Conservation (phyloP, 2,113 vertebrate species). For the Scartelaos histophorus region DNA sequence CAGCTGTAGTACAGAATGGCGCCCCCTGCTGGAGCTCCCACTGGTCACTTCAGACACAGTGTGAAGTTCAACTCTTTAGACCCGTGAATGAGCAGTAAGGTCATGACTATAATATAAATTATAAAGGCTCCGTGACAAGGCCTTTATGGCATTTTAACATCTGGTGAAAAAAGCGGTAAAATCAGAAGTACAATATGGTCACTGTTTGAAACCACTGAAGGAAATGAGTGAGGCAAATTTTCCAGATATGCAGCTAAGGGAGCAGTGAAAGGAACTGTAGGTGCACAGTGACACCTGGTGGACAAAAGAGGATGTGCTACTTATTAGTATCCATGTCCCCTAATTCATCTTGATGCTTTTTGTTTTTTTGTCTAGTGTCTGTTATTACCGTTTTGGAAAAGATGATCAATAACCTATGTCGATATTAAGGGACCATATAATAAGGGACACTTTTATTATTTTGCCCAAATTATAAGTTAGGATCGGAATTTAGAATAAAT, state of each 20-base stretch:
- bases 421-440: too few species aligned
- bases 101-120: slow-evolving; percentile 24
- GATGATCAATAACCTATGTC: too few species aligned
- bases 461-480: too few species aligned
- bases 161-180: slow-evolving; percentile 30
- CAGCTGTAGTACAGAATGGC: slow-evolving; percentile 24
- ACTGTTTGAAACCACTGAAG: slow-evolving; percentile 25
- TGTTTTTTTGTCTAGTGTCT: too few species aligned
- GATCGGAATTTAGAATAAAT: too few species aligned
- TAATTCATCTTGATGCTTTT: neutral
- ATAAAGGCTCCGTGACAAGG: slow-evolving; percentile 22
- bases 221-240: slow-evolving; percentile 68
- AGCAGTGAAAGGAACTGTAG: neutral
- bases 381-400: too few species aligned
- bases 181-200: slow-evolving; percentile 17
- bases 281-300: slow-evolving; percentile 56
- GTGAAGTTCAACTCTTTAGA: slow-evolving; percentile 17
- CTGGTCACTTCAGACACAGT: slow-evolving; percentile 19
- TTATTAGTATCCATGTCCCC: neutral
- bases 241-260: slow-evolving; percentile 48
- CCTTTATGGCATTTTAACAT: slow-evolving; percentile 8
- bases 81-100: slow-evolving; percentile 23
- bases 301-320: slow-evolving; percentile 9
- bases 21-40: slow-evolving; percentile 47
- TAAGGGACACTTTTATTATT: too few species aligned